Base-by-base conservation (phyloP, 1,140 invertebrate genomes). In the Cepaea nemoralis region DNA sequence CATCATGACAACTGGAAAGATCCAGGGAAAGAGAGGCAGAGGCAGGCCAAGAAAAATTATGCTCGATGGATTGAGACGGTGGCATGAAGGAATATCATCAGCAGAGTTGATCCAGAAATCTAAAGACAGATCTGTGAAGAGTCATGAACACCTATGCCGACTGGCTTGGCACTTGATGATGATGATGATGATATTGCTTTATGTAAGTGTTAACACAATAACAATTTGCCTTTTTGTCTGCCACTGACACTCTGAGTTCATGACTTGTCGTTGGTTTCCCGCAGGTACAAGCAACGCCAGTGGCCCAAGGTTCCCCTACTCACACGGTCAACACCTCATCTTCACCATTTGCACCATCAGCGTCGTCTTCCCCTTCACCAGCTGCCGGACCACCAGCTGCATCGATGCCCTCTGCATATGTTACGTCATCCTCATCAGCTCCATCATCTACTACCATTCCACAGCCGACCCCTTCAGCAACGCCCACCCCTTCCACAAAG, bases 271-370 rank as follows among this genome's bases (percentile, higher is more conserved):
- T 10, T 16, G 16, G 6, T 45, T 39, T 22, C n/a, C 19, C n/a
- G 12, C 78, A 79, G 67, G 80, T 80, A n/a, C 84, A 85, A 37
- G 77, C 78, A 35, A 77, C 80, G 45, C 48, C 69, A 27, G 42
- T 83, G 40, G 83, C 85, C 16, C 85, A 84, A 45, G 86, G 85
- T 39, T 83, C 87, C 39, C 84, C 83, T 5, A 67, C 82, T 45
- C 77, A 82, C 33, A 80, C 85, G 24, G 74, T 81, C 39, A 74
- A 76, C 35, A 67, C 79, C 19, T 69, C 82, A 35, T 79, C 83
- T 55, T 67, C 82, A 37, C 76, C 82, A 55, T 67, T 83, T 33
- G 45, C 76, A 33, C 73, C 75, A 37, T 55, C 82, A 33, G 67
- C 78, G 19, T 31, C 83, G 48, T 10, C 78, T 22, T 50, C 81